Base-by-base conservation (phyloP, 2,113 vertebrate species). In the Tragelaphus scriptus region DNA sequence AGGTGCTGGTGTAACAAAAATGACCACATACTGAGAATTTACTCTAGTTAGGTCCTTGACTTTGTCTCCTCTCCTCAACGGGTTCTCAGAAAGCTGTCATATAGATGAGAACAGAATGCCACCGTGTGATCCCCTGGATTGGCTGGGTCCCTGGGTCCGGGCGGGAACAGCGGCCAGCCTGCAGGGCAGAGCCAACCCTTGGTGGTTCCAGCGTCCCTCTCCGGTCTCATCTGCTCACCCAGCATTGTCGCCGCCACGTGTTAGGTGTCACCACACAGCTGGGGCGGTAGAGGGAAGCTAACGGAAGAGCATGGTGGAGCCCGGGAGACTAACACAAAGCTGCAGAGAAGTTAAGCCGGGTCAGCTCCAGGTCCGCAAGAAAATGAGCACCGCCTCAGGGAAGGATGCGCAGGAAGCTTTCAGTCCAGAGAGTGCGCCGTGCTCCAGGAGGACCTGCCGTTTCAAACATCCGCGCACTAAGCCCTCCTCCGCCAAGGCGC, bases 241-340 rank as follows among this genome's bases (percentile, higher is more conserved):
- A 87, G 95, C 88, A 85, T 91, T 93, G 97, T 59, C 71, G 28
- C 89, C 0, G 6, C 75, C 47, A 92, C 79, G 79, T 90, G 90
- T 81, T 80, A 65, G 95, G 53, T 97, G 87, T 95, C 84, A 87
- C 81, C 0, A 16, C 91, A 90, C 65, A 98, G 97, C 94, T 98
- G 9, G 44, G 85, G 55, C 4, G 3, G 95, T 80, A 93, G 61
- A 65, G 53, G 87, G 85, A 86, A 79, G 80, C 96, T 85, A 63
- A 95, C 44, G 47, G 44, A 86, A 32, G 61, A 49, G 32, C 75
- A 3, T 5, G 4, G 55, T 75, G n/a, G 55, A 96, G 40, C 49
- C 15, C 7, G 49, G 80, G n/a, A 82, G 44, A 13, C 58, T 65
- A 96, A 80, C 21, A 26, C 51, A 15, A 89, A 77, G 40, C 59